A percentile compares a stretch with the other conserved stretches of the same genome.
Conservation (phyloP, 2,888 invertebrate genomes). For the Nomada ferruginata region DNA sequence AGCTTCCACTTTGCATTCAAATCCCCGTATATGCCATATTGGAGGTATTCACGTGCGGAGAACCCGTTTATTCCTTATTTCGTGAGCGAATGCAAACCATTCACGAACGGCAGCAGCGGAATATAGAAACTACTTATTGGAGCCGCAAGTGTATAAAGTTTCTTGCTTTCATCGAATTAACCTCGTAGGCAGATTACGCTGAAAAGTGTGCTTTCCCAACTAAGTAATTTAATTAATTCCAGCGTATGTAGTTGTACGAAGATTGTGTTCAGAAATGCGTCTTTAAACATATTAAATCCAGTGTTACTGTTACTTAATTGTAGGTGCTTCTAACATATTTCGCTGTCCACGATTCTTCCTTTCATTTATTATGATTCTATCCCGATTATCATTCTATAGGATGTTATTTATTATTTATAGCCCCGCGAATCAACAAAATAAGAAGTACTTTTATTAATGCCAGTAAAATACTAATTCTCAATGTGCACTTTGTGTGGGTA, state of each 20-base stretch:
- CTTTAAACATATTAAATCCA: no score
- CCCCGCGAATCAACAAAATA: no score
- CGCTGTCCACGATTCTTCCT: no score
- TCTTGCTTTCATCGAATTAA: constrained; percentile 40
- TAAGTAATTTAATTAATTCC: constrained; percentile 3
- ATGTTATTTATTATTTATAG: no score
- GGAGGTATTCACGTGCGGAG: constrained; percentile 73
- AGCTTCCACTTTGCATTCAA: constrained; percentile 68
- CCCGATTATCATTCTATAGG: no score
- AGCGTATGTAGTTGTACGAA: not conserved
- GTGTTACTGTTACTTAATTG: no score
- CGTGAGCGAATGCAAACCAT: constrained; percentile 68
- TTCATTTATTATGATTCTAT: no score
- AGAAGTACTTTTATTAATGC: no score
- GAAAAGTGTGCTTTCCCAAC: not conserved
- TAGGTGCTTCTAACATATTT: no score
- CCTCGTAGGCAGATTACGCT: not conserved
- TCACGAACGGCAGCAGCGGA: constrained; percentile 60
- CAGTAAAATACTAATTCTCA: no score
- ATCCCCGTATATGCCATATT: constrained; percentile 70
- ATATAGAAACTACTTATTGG: constrained; percentile 68
- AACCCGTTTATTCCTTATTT: constrained; percentile 74
- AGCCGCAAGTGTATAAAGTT: constrained; percentile 37
- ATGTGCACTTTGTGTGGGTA: no score
- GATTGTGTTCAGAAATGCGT: not conserved